A percentile compares a stretch with the other conserved stretches of the same genome.
Evolutionary conservation across 2,797 vertebrate species (phyloP).

Genomic region (Triplophysa bombifrons): DNA sequence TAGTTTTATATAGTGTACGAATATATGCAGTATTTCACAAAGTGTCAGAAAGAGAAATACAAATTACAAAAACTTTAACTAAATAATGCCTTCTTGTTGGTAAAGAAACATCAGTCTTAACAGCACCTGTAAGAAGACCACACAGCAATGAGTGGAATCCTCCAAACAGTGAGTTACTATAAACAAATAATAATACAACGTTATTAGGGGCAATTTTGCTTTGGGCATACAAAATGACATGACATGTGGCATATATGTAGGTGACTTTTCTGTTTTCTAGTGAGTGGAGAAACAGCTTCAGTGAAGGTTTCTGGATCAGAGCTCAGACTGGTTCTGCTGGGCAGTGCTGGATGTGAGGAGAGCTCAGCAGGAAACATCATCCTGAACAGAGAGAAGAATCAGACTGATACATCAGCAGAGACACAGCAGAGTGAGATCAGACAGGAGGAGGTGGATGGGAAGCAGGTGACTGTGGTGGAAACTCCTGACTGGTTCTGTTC

Average conservation of each 20-base stretch:
- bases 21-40: too few species aligned
- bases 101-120: background rate
- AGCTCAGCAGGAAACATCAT: slow-evolving; percentile 35
- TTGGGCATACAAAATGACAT: background rate
- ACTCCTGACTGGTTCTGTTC: slow-evolving; percentile 49
- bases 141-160: background rate
- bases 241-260: background rate
- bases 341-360: slow-evolving; percentile 11
- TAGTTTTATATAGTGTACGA: too few species aligned
- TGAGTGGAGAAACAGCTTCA: slow-evolving; percentile 2
- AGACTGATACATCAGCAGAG: slow-evolving; percentile 19
- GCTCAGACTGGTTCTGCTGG: slow-evolving; percentile 31
- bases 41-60: too few species aligned
- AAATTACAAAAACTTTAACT: too few species aligned
- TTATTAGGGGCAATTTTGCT: background rate
- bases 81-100: background rate
- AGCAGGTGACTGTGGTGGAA: slow-evolving; percentile 47
- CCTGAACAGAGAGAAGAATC: slow-evolving; percentile 21
- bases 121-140: slow-evolving; percentile 3
- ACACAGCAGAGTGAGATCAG: slow-evolving; percentile 32
- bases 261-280: background rate
- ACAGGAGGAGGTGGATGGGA: slow-evolving; percentile 46
- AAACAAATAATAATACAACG: background rate
- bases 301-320: background rate
- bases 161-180: background rate